Evolutionary conservation across 2,113 vertebrate species (phyloP).

Genomic region (Chinchilla lanigera): DNA sequence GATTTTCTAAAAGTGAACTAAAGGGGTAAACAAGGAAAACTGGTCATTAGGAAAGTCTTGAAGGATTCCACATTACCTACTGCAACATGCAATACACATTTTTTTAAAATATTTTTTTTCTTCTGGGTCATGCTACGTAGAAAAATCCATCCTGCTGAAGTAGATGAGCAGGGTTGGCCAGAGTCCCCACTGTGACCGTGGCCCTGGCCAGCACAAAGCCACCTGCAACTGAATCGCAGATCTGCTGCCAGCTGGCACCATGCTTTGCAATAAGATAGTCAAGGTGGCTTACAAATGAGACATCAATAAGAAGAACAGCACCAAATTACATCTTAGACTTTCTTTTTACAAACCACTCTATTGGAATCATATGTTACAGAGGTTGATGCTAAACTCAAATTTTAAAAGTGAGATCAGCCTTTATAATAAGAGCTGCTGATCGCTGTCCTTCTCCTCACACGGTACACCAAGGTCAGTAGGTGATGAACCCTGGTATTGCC

Average conservation of each 20-base stretch:
- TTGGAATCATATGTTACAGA: background rate
- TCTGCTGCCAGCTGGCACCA: too few relatives aligned
- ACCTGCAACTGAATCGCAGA: background rate
- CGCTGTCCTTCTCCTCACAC: background rate
- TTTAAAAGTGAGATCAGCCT: background rate
- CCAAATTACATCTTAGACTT: background rate
- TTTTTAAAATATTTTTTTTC: background rate
- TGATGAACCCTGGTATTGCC: background rate
- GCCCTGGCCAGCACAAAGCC: background rate
- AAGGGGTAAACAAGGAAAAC: background rate
- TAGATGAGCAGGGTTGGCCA: background rate
- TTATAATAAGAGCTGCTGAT: background rate
- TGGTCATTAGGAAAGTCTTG: background rate
- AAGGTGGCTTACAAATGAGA: background rate
- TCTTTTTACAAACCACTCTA: background rate
- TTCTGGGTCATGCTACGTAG: background rate
- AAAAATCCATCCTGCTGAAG: background rate
- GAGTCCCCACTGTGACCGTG: background rate
- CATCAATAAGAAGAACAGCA: background rate
- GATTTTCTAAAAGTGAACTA: background rate
- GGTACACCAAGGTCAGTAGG: accelerated
- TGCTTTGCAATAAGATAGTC: background rate
- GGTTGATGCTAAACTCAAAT: background rate
- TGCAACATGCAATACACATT: background rate
- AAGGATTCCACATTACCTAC: background rate